Percentiles rank a stretch among this genome's conserved stretches.
Conservation (phyloP, 2,113 vertebrate species). For the Echinops telfairi region DNA sequence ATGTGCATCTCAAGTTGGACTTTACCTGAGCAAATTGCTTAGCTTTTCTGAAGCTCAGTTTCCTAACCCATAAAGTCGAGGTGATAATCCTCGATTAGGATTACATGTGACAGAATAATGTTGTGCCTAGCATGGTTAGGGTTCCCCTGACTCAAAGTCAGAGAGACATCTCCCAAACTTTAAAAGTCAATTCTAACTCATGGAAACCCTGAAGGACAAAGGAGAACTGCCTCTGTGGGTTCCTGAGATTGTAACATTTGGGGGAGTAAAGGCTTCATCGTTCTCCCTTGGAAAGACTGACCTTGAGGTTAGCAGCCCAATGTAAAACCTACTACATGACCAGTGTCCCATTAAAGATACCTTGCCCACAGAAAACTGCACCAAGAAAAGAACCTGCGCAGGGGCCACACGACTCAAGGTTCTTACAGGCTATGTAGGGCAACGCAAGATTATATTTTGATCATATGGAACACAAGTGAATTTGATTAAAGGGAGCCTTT, state of each 20-base stretch:
- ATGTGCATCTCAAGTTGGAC: neutral
- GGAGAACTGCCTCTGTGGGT: too few species aligned
- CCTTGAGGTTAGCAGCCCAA: too few species aligned
- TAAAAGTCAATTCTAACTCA: too few species aligned
- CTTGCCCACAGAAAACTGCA: neutral
- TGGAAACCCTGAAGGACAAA: too few species aligned
- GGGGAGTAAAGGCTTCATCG: too few species aligned
- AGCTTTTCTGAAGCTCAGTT: neutral
- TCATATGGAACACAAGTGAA: neutral
- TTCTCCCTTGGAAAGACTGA: too few species aligned
- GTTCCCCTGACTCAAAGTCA: neutral
- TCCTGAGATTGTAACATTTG: too few species aligned
- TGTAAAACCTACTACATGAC: too few species aligned
- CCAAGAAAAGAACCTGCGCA: neutral
- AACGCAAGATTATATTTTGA: neutral
- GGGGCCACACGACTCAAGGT: fast-evolving
- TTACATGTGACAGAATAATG: neutral
- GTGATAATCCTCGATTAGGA: neutral
- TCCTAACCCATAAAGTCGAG: neutral
- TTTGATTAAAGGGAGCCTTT: neutral
- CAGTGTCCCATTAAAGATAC: neutral
- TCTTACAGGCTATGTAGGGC: neutral
- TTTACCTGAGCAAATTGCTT: neutral
- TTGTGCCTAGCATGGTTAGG: neutral
- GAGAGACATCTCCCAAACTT: neutral